A percentile compares a stretch with the other conserved stretches of the same genome.
Conservation (phyloP, 2,113 vertebrate genomes). For the Phyllostomus hastatus region DNA sequence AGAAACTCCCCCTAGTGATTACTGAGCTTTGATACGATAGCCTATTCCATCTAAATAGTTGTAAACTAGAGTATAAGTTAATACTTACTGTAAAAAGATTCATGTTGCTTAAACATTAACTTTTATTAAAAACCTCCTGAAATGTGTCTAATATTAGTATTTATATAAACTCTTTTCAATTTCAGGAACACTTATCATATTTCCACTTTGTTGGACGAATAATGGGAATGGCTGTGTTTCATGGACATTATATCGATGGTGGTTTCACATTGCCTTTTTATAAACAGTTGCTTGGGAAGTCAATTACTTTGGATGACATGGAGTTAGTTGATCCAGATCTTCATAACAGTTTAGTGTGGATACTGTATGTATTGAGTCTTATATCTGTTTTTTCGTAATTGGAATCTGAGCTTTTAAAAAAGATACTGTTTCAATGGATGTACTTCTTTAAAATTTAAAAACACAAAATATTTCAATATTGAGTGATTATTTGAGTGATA, state of each 20-base stretch:
- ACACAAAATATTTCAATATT: background rate
- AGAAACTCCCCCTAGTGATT: background rate
- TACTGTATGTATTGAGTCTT: constrained; percentile 88
- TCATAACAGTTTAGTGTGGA: constrained; percentile 99
- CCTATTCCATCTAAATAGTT: background rate
- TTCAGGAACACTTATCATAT: constrained; percentile 97
- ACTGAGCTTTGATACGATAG: background rate
- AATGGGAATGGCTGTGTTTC: constrained; percentile 99
- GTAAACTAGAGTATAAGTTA: background rate
- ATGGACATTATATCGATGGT: constrained; percentile 98
- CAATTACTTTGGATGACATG: constrained; percentile 99
- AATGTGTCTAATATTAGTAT: background rate
- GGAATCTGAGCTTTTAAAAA: constrained; percentile 27
- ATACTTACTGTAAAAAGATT: background rate
- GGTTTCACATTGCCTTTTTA: constrained; percentile 98
- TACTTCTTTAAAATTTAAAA: constrained; percentile 17
- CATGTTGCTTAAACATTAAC: constrained; percentile 24
- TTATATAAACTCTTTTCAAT: constrained; percentile 53
- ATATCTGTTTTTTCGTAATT: constrained; percentile 15
- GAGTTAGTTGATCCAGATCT: constrained; percentile 98
- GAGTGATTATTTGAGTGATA: background rate
- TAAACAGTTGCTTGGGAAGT: constrained; percentile 97
- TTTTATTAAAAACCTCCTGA: constrained; percentile 27
- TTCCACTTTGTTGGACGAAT: constrained; percentile 99
- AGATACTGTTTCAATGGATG: constrained; percentile 25